These are phyloP conservation scores for Clarias platycephalus DNA, from an alignment of 2,797 vertebrate species.

Conservation along the genomic window DNA sequence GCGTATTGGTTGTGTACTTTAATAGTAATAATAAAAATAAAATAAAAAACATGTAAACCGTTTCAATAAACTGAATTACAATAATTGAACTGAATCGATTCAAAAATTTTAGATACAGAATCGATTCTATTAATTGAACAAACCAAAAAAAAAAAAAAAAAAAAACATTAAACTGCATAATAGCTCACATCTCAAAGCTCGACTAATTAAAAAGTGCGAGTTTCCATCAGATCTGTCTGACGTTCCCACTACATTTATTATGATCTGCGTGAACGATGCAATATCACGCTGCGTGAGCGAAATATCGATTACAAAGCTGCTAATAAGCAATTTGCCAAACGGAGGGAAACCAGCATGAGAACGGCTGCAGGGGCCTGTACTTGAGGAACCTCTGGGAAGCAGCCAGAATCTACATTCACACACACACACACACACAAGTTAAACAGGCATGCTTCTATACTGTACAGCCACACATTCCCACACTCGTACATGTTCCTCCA, in stretches of 20 bases:
- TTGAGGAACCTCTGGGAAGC: constrained; percentile 8
- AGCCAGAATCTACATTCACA: neutral
- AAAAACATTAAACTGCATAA: too few relatives aligned
- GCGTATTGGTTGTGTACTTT: too few relatives aligned
- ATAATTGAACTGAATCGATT: too few relatives aligned
- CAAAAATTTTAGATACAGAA: too few relatives aligned
- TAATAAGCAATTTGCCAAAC: constrained; percentile 17
- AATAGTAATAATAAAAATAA: too few relatives aligned
- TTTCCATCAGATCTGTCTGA: neutral
- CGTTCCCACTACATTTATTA: neutral
- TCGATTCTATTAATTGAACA: too few relatives aligned
- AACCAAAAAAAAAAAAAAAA: too few relatives aligned
- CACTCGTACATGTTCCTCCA: neutral
- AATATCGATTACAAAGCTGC: constrained; percentile 10
- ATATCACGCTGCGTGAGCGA: neutral
- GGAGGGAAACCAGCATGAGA: neutral
- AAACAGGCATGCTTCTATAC: neutral
- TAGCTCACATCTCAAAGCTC: too few relatives aligned
- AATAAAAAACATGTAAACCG: too few relatives aligned
- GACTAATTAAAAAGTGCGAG: neutral
- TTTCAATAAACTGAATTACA: too few relatives aligned
- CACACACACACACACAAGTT: neutral
- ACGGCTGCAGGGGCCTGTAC: neutral
- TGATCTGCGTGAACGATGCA: neutral
- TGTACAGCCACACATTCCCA: neutral